Conservation (phyloP, 2,797 vertebrate genomes). For the Eulemur albifrons region DNA sequence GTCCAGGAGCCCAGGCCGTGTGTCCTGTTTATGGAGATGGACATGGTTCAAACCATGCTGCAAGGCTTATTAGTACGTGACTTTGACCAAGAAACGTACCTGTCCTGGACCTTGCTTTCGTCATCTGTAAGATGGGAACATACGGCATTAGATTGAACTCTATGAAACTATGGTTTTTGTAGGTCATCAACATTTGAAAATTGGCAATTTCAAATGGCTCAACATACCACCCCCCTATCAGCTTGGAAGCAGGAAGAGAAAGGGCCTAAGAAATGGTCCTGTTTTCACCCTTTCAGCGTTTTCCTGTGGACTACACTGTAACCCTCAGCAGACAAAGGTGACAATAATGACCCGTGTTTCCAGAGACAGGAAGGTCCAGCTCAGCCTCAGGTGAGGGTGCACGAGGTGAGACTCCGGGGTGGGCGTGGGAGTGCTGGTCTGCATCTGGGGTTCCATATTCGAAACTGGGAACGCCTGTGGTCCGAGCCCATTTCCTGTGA, state of each 20-base stretch:
- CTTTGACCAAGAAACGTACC: not conserved
- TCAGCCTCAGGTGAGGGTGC: not conserved
- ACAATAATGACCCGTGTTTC: not conserved
- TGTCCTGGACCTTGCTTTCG: not conserved
- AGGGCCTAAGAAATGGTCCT: not conserved
- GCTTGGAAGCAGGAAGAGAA: not conserved
- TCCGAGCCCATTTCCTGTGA: not conserved
- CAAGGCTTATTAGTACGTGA: not conserved
- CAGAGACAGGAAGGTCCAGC: not conserved
- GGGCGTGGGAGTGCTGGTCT: not conserved
- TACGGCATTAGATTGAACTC: not conserved
- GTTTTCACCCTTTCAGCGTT: not conserved
- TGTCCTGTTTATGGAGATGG: not conserved
- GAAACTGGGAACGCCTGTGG: not conserved
- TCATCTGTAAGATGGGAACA: not conserved
- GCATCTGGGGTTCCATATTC: not conserved
- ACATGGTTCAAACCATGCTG: not conserved
- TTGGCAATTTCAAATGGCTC: not conserved
- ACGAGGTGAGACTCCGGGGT: not conserved
- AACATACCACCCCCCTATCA: not conserved
- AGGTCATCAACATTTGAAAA: not conserved
- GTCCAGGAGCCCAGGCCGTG: not conserved
- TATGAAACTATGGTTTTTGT: not conserved
- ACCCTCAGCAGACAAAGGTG: not conserved
- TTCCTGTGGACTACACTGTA: not conserved